These are phyloP conservation scores for Drosophila simulans DNA, from an alignment of 1,140 invertebrate genomes.

Conservation along the genomic window DNA sequence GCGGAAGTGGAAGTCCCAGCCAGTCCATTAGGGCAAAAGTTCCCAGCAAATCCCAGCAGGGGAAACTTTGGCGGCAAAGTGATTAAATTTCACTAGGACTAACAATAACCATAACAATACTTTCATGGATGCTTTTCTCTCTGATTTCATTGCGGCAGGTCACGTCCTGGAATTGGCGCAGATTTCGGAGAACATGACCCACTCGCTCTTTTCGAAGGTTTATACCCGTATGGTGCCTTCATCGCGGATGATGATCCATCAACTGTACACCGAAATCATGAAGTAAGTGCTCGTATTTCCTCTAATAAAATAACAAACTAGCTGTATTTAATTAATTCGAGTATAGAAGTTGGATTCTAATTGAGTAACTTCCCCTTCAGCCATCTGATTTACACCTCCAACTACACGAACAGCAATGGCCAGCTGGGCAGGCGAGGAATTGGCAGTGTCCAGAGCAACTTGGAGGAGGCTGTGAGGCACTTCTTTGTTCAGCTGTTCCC, in stretches of 20 bases:
- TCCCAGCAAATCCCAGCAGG: slow-evolving; percentile 47
- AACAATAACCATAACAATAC: slow-evolving; percentile 58
- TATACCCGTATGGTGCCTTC: slow-evolving; percentile 89
- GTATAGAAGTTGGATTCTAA: background rate
- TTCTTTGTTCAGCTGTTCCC: slow-evolving; percentile 95
- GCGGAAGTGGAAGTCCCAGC: slow-evolving; percentile 65
- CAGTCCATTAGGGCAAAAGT: slow-evolving; percentile 63
- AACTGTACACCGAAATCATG: slow-evolving; percentile 89
- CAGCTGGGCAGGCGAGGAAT: slow-evolving; percentile 49
- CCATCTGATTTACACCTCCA: slow-evolving; percentile 69
- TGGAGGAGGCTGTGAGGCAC: slow-evolving; percentile 87
- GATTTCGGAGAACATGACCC: slow-evolving; percentile 92
- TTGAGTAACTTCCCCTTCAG: slow-evolving; percentile 13
- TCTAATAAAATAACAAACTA: background rate
- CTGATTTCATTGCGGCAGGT: slow-evolving; percentile 86
- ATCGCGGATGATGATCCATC: slow-evolving; percentile 87
- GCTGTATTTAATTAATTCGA: background rate
- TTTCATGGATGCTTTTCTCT: slow-evolving; percentile 13
- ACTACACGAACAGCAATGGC: slow-evolving; percentile 68
- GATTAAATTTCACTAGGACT: slow-evolving; percentile 71
- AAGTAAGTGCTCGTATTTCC: slow-evolving; percentile 84
- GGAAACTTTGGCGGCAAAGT: slow-evolving; percentile 53
- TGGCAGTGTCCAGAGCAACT: slow-evolving; percentile 52
- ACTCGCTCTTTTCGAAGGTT: slow-evolving; percentile 90
- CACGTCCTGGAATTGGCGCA: slow-evolving; percentile 89